Conservation (phyloP, 2,797 vertebrate species). For the Distichodus sexfasciatus region DNA sequence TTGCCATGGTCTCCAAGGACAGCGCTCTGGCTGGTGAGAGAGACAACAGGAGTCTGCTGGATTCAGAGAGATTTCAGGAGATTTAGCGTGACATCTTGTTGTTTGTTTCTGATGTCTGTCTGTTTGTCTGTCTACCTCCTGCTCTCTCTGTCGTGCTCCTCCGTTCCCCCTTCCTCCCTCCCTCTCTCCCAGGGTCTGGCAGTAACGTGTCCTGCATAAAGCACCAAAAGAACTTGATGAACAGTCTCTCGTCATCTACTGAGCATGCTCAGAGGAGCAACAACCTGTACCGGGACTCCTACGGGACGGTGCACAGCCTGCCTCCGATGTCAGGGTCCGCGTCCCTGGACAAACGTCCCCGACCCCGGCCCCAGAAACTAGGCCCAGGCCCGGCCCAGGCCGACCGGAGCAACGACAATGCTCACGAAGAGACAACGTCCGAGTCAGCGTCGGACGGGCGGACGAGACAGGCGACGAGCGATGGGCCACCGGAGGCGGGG, state of each 20-base stretch:
- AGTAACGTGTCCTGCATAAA: constrained; percentile 72
- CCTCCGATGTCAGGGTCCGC: not conserved
- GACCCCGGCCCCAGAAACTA: not conserved
- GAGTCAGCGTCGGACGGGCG: not conserved
- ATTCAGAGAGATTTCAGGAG: no score
- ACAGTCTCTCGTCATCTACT: constrained; percentile 54
- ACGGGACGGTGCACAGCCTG: not conserved
- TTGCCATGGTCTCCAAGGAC: constrained; percentile 47
- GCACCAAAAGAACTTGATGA: constrained; percentile 66
- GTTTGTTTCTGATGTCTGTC: no score
- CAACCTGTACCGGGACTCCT: not conserved
- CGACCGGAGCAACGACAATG: no score
- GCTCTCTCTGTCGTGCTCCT: not conserved
- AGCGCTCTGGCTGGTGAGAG: constrained; percentile 46
- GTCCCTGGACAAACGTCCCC: not conserved
- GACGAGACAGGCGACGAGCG: no score
- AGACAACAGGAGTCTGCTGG: no score
- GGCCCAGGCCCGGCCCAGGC: no score
- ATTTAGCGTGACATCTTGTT: no score
- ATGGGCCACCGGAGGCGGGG: constrained; percentile 50
- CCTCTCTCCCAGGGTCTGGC: not conserved
- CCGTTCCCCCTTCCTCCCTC: not conserved
- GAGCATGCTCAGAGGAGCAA: constrained; percentile 35
- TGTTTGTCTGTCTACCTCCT: not conserved
- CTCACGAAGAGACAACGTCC: not conserved